Conservation (phyloP, 2,888 invertebrate species). For the Microplitis deprimator region DNA sequence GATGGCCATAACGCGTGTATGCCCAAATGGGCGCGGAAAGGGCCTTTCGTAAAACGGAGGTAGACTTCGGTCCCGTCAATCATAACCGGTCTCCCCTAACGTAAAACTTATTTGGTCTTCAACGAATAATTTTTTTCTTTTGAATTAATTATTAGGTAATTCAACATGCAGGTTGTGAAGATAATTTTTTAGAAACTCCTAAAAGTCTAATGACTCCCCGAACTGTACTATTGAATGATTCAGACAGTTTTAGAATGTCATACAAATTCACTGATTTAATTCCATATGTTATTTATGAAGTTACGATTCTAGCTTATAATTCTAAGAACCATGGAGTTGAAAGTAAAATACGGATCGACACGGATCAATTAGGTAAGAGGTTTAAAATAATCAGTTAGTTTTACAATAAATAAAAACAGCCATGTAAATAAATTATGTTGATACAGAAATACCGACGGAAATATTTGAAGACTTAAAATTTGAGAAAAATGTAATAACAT, state of each 20-base stretch:
- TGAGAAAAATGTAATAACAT: background rate
- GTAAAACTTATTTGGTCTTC: background rate
- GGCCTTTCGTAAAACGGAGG: background rate
- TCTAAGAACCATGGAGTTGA: background rate
- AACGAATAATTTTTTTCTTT: background rate
- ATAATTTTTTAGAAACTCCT: background rate
- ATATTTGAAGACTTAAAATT: background rate
- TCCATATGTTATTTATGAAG: constrained; percentile 4
- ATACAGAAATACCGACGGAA: background rate
- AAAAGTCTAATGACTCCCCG: background rate
- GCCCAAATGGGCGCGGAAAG: too few species aligned
- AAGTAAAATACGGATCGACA: background rate
- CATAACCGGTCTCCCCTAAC: too few species aligned
- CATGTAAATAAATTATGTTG: background rate
- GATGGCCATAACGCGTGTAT: too few species aligned
- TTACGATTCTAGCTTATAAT: background rate
- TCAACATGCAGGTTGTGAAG: background rate
- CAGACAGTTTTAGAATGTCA: background rate
- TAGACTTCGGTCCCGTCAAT: too few species aligned
- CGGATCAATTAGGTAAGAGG: background rate
- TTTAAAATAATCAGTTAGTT: background rate
- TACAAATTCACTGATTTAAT: background rate
- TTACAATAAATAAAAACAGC: background rate
- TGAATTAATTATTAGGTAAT: background rate
- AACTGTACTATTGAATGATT: background rate